Base-by-base conservation (phyloP, 2,797 vertebrate genomes). In the Catamblyrhynchus diadema region DNA sequence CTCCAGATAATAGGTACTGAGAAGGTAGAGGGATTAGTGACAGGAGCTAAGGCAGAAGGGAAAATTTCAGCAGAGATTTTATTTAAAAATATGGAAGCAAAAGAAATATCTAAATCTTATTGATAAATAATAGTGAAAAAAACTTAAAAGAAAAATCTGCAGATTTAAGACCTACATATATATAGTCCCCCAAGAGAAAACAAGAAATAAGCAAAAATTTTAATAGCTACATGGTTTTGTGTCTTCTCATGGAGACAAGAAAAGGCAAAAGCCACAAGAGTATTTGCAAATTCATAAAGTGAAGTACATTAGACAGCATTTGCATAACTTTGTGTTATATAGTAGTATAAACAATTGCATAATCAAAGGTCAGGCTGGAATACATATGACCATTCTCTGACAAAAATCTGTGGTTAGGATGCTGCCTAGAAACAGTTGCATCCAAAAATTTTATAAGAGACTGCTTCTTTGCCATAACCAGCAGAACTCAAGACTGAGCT, bases 301-400 rank as follows among this genome's bases (percentile, higher is more conserved):
- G 67, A 81, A 86, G 48, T 39, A 74, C 20, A 37, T 37, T 45
- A 90, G 61, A 41, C 33, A 79, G 30, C 30, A 93, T 92, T 96
- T 95, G 87, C 18, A 47, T 84, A 88, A 73, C 51, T 81, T 12
- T 28, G 33, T 5, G 5, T 70, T 91, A 71, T 30, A 88, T 42
- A 74, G 69, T 19, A 54, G 65, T 80, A 88, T 42, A 80, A 85
- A 70, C 44, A 67, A 45, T 42, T 88, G 70, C 71, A 88, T 77
- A 90, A 94, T 86, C 47, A 88, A 90, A 95, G 74, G 86, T 85
- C 90, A 90, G 44, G 27, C 33, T 50, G 51, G 53, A 88, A 86
- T 67, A 81, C 1, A 1, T 9, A 70, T 42, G 24, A 86, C 17
- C 12, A 41, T n/a, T 30, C 53, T 85, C 62, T 54, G 48, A 78